These are phyloP conservation scores for Camptogramma bilineatum DNA, from an alignment of 2,888 invertebrate genomes.

Conservation along the genomic window DNA sequence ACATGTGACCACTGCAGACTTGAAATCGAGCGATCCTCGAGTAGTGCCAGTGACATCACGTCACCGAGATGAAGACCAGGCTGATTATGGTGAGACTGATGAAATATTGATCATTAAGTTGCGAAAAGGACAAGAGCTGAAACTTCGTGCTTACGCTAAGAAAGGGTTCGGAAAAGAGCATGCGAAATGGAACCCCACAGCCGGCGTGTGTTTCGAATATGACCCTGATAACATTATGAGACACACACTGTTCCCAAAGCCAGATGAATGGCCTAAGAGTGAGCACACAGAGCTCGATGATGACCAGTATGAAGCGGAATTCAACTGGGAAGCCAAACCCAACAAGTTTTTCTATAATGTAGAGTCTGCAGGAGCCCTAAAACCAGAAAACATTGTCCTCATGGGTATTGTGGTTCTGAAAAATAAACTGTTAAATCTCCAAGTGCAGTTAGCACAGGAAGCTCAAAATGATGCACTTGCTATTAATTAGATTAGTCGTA, in stretches of 20 bases:
- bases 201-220: constrained; percentile 99
- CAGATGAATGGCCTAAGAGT: constrained; percentile 99
- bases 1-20: constrained; percentile 98
- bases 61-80: constrained; percentile 95
- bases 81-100: constrained; percentile 97
- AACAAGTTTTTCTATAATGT: constrained; percentile 99
- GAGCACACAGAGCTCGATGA: constrained; percentile 98
- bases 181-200: constrained; percentile 99
- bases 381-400: constrained; percentile 98
- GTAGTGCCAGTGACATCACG: constrained; percentile 97
- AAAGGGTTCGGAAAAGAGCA: constrained; percentile 99
- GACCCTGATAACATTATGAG: constrained; percentile 99
- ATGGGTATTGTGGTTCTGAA: constrained; percentile 97
- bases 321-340: constrained; percentile 97
- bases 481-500: constrained; percentile 77
- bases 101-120: constrained; percentile 92
- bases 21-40: constrained; percentile 95
- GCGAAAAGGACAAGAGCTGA: constrained; percentile 95
- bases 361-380: constrained; percentile 96
- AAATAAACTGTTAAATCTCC: constrained; percentile 97
- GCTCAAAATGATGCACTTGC: constrained; percentile 93
- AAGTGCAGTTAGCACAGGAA: constrained; percentile 96
- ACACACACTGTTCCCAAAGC: constrained; percentile 97
- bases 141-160: constrained; percentile 97
- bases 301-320: constrained; percentile 96